Evolutionary conservation across 2,888 invertebrate genomes (phyloP), one percentile per base, ranked within the genome.

Genomic region (Aporophyla nigra): DNA sequence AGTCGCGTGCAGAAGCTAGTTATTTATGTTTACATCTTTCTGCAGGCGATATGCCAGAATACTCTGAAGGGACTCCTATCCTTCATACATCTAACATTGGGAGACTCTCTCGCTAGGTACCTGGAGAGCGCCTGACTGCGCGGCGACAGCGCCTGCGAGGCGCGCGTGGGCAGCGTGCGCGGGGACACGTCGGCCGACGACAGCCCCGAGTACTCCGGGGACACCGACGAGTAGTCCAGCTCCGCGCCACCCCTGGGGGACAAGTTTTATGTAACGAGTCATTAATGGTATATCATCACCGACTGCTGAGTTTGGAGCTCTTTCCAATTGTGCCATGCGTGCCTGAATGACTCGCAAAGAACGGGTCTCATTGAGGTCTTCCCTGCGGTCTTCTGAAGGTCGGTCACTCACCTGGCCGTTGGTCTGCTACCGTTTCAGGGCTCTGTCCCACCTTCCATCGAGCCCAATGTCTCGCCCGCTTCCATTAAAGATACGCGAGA

Each of bases 181-280:
- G 0, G 95, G 93, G 94, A 94, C 56, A 93, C 85, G 5, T 95
- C 96, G 0, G 87, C 88, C 0, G 96, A 96, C 0, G 96, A 96
- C 74, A 91, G 93, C 0, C 93, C 94, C 0, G 96, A 95, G 81
- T 93, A 94, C 72, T 95, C 95, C 6, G 96, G 95, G 0, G 96
- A 96, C 10, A 95, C 94, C 0, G 96, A 96, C 0, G 96, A 96
- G 80, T 94, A 95, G 84, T 95, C 95, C 83, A 92, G 82, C 74
- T 95, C 96, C 0, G 93, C 92, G 68, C 89, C 89, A 54, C 91
- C 91, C 77, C 95, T 94, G 87, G 0, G 9, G 40, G 1, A 54
- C 54, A 63, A 33, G 33, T n/a, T n/a, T n/a, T n/a, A n/a, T n/a
- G n/a, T n/a, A n/a, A n/a, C n/a, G n/a, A n/a, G n/a, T n/a, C n/a